These are phyloP conservation scores for Argopecten irradians DNA, from an alignment of 1,140 invertebrate genomes.

Conservation along the genomic window DNA sequence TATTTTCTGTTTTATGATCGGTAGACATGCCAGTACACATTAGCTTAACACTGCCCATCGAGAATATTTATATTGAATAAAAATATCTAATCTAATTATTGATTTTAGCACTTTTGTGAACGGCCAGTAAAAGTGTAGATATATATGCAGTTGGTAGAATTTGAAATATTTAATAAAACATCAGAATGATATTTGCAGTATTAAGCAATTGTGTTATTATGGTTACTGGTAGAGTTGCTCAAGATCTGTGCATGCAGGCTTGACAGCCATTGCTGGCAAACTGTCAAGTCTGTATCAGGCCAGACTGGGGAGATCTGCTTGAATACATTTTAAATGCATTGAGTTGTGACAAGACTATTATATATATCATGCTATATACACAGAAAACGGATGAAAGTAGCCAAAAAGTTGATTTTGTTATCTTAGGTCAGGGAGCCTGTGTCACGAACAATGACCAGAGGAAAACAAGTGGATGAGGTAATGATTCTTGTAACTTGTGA, in stretches of 20 bases:
- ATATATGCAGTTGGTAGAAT: neutral
- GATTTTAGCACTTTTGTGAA: neutral
- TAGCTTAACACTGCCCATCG: neutral
- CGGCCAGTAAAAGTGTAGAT: neutral
- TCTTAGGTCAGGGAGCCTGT: neutral
- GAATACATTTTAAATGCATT: constrained; percentile 23
- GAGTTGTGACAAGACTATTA: constrained; percentile 7
- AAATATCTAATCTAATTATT: neutral
- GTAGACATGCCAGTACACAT: neutral
- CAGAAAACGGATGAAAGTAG: constrained; percentile 5
- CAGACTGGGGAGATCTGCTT: constrained; percentile 6
- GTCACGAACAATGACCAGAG: constrained; percentile 15
- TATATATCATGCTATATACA: neutral
- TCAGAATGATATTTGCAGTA: neutral
- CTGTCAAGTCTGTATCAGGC: constrained; percentile 7
- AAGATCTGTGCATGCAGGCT: neutral
- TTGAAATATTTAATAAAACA: constrained; percentile 4
- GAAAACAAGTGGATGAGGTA: constrained; percentile 9
- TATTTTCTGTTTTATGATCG: neutral
- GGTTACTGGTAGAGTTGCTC: neutral
- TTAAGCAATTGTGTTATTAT: neutral
- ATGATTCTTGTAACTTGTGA: neutral
- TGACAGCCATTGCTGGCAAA: constrained; percentile 14
- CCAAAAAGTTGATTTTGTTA: constrained; percentile 23
- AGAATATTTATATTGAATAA: neutral